Percentiles rank a stretch among this genome's conserved stretches.
These are phyloP conservation scores for Goniozus legneri DNA, from an alignment of 1,140 invertebrate species.

Conservation along the genomic window DNA sequence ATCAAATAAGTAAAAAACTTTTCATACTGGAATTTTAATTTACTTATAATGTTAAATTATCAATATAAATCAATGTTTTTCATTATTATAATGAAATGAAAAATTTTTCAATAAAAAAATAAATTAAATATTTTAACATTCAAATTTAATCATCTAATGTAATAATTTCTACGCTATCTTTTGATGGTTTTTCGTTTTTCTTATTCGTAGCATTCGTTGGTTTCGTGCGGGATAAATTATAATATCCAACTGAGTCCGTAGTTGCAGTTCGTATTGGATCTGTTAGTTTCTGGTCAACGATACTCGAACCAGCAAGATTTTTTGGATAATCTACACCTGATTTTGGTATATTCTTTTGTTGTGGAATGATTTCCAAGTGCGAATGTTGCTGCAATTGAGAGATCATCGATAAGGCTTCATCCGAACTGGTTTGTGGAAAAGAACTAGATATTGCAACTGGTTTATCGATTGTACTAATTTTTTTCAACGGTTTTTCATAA, in stretches of 20 bases:
- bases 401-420: conserved; percentile 36
- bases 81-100: no score
- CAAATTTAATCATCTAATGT: conserved; percentile 49
- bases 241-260: conserved; percentile 27
- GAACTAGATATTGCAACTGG: conserved; percentile 11
- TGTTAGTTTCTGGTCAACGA: conserved; percentile 27
- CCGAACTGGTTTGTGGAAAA: conserved; percentile 15
- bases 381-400: conserved; percentile 64
- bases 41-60: no score
- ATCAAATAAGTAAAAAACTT: no score
- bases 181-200: conserved; percentile 24
- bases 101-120: no score
- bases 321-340: conserved; percentile 30
- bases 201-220: conserved; percentile 9
- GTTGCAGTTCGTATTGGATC: conserved; percentile 20
- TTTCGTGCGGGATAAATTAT: conserved; percentile 35
- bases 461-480: conserved; percentile 17
- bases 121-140: no score
- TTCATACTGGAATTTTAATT: no score
- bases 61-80: no score
- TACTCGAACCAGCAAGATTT: conserved; percentile 22
- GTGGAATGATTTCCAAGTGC: conserved; percentile 61
- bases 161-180: conserved; percentile 48
- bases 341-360: conserved; percentile 27
- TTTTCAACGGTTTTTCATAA: no score